These are phyloP conservation scores for Collichthys lucidus DNA, from an alignment of 2,113 vertebrate species.

Conservation along the genomic window DNA sequence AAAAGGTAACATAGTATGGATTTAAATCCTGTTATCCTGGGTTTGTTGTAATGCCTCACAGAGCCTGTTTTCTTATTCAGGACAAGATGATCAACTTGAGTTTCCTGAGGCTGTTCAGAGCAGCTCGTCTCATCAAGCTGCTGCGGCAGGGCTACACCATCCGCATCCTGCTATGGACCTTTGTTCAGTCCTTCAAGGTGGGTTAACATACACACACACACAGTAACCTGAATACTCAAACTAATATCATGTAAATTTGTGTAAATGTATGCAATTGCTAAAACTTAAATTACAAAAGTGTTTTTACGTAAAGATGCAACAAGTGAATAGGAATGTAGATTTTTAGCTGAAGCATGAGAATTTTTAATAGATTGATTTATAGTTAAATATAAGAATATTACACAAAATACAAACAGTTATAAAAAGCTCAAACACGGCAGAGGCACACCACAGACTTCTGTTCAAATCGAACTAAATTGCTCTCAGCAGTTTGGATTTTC, in stretches of 20 bases:
- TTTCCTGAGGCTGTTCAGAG: constrained; percentile 95
- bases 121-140: constrained; percentile 96
- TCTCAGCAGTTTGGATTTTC: constrained; percentile 45
- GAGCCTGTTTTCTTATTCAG: constrained; percentile 75
- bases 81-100: constrained; percentile 98
- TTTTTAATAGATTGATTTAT: not conserved
- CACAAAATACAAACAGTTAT: not conserved
- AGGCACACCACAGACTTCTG: not conserved
- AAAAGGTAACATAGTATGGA: not conserved
- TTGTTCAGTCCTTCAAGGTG: constrained; percentile 99
- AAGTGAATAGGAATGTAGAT: not conserved
- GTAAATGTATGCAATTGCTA: not conserved
- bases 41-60: not conserved
- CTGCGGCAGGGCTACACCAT: constrained; percentile 98
- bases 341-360: no score
- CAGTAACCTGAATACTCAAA: not conserved
- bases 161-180: constrained; percentile 98
- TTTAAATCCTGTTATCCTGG: not conserved
- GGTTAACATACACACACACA: not conserved
- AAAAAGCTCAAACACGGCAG: not conserved
- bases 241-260: not conserved
- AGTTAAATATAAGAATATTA: not conserved
- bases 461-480: constrained; percentile 28
- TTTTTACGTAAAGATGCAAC: not conserved
- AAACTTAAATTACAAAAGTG: not conserved